Percentiles rank a stretch among this genome's conserved stretches.
These are phyloP conservation scores for Dendroctonus ponderosae DNA, from an alignment of 1,140 invertebrate genomes.

Conservation along the genomic window DNA sequence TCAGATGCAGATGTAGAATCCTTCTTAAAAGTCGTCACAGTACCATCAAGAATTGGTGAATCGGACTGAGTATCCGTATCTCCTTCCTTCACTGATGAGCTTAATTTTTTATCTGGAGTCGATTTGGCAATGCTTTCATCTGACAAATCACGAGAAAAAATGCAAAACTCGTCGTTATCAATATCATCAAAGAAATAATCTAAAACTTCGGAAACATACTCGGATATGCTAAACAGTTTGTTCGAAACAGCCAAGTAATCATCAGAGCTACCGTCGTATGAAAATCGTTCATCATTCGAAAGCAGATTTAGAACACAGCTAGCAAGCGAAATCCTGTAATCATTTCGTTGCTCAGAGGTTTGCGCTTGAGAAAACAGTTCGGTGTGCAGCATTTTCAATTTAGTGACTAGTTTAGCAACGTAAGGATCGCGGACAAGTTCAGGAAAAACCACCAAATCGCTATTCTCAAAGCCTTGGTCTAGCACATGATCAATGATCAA, in stretches of 20 bases:
- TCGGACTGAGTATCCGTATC: neutral
- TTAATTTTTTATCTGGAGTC: conserved; percentile 31
- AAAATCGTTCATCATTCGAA: conserved; percentile 33
- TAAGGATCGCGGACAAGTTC: conserved; percentile 43
- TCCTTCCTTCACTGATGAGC: neutral
- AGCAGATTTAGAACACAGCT: conserved; percentile 37
- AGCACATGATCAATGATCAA: conserved; percentile 43
- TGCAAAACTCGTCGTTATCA: conserved; percentile 23
- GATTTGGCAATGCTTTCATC: conserved; percentile 28
- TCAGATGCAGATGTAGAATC: conserved; percentile 38
- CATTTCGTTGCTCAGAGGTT: conserved; percentile 38
- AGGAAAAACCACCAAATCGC: conserved; percentile 45
- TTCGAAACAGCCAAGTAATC: conserved; percentile 37
- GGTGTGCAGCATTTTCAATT: conserved; percentile 39
- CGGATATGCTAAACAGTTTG: conserved; percentile 44
- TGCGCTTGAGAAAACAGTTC: conserved; percentile 36
- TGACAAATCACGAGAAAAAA: conserved; percentile 30
- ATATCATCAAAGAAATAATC: conserved; percentile 45
- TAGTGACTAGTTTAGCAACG: conserved; percentile 38
- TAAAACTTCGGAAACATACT: conserved; percentile 46
- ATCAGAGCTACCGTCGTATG: conserved; percentile 23
- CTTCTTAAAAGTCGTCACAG: conserved; percentile 43
- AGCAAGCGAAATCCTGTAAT: conserved; percentile 40
- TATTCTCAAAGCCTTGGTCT: conserved; percentile 43
- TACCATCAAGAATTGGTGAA: neutral